Evolutionary conservation across 2,797 vertebrate species (phyloP).

Genomic region (Phrynocephalus guinanensis): DNA sequence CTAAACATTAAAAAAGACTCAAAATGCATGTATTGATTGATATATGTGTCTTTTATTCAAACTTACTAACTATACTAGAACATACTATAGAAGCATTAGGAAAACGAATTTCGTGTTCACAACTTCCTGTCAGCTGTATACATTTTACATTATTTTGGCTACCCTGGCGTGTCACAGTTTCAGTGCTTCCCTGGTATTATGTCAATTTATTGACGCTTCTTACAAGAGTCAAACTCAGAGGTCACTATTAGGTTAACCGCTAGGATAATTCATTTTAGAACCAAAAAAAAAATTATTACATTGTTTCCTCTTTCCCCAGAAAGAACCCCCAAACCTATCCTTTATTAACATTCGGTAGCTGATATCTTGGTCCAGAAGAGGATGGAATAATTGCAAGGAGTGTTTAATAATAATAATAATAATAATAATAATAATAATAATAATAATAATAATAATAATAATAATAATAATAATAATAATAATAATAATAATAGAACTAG

Average conservation of each 20-base stretch:
- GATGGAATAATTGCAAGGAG: background rate
- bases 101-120: background rate
- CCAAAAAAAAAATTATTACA: background rate
- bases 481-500: background rate
- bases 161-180: background rate
- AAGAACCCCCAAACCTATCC: background rate
- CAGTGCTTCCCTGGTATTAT: background rate
- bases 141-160: background rate
- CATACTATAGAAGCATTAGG: too few species aligned
- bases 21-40: background rate
- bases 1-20: background rate
- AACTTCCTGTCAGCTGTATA: background rate
- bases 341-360: rapidly evolving
- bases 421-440: background rate
- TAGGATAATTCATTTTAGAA: background rate
- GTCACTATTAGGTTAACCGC: background rate
- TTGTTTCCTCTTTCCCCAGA: background rate
- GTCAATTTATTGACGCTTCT: background rate
- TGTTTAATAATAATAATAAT: background rate
- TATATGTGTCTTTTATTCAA: background rate
- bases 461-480: too few species aligned
- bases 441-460: background rate
- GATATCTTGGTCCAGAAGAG: background rate
- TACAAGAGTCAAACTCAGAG: background rate
- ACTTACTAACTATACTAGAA: background rate